Percentiles rank a stretch among this genome's conserved stretches.
Conservation (phyloP, 1,140 invertebrate species). For the Drosophila varians region DNA sequence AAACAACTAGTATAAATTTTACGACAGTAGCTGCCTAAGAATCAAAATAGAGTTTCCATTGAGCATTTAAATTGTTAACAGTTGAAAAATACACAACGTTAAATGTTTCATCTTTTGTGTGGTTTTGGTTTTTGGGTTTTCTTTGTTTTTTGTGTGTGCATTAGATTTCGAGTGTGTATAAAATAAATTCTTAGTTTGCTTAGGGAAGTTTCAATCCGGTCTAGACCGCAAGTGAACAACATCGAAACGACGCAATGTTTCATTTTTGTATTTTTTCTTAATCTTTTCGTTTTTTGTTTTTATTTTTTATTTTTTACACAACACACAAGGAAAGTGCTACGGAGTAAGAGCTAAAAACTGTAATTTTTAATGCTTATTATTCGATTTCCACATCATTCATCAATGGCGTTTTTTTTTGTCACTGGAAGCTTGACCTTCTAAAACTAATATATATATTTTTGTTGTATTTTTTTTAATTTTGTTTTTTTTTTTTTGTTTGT, state of each 20-base stretch:
- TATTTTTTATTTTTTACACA: constrained; percentile 56
- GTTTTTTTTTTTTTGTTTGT: constrained; percentile 22
- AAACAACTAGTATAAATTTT: constrained; percentile 75
- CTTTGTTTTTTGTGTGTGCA: constrained; percentile 53
- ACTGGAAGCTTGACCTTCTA: constrained; percentile 78
- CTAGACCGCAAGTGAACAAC: constrained; percentile 63
- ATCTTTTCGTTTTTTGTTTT: constrained; percentile 14
- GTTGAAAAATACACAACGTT: constrained; percentile 65
- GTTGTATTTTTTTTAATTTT: constrained; percentile 38
- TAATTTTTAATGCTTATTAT: constrained; percentile 77
- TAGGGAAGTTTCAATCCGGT: constrained; percentile 66
- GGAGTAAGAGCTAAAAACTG: constrained; percentile 73
- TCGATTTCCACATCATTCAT: constrained; percentile 62
- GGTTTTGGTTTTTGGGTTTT: constrained; percentile 3
- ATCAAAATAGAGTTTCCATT: constrained; percentile 61
- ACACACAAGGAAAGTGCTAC: constrained; percentile 78
- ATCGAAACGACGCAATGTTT: constrained; percentile 59
- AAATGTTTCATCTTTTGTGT: constrained; percentile 34
- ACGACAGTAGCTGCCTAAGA: constrained; percentile 74
- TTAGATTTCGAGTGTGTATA: constrained; percentile 58
- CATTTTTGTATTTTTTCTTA: constrained; percentile 35
- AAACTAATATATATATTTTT: constrained; percentile 60
- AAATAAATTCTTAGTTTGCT: constrained; percentile 76
- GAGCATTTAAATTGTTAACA: constrained; percentile 47
- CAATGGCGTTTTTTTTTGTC: constrained; percentile 66